Evolutionary conservation across 2,888 invertebrate genomes (phyloP).

Genomic region (Acrobasis repandana): DNA sequence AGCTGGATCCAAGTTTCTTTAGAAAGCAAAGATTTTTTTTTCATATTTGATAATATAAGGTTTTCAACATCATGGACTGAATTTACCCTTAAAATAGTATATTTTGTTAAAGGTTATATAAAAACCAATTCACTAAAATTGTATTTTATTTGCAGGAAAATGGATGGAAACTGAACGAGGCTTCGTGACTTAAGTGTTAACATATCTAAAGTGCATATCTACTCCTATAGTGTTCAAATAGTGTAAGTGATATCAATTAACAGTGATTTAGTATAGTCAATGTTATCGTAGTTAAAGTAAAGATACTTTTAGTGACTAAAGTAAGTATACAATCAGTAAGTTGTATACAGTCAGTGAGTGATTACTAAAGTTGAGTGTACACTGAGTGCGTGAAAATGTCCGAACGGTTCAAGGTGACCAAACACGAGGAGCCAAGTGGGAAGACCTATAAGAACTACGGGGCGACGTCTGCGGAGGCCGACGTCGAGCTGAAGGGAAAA

Average conservation of each 20-base stretch:
- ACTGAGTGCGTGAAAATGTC: constrained; percentile 71
- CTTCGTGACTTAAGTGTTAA: constrained; percentile 3
- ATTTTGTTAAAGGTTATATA: background rate
- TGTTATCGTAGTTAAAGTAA: background rate
- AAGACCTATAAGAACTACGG: constrained; percentile 83
- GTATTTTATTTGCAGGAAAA: constrained; percentile 20
- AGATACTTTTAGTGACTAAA: background rate
- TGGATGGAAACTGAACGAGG: constrained; percentile 5
- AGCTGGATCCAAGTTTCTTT: no score
- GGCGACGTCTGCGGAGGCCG: constrained; percentile 79
- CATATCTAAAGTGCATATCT: constrained; percentile 35
- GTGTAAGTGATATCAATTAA: constrained; percentile 29
- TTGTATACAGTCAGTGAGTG: background rate
- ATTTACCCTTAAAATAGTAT: no score
- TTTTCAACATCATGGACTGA: no score
- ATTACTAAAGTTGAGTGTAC: constrained; percentile 21
- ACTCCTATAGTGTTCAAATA: constrained; percentile 36
- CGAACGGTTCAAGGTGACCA: constrained; percentile 84
- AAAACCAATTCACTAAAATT: background rate
- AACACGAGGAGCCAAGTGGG: constrained; percentile 80
- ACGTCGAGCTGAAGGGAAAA: constrained; percentile 72
- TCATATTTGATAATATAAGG: no score
- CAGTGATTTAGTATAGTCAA: background rate
- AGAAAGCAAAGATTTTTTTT: no score
- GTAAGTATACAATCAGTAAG: background rate